Evolutionary conservation across 2,797 vertebrate genomes (phyloP), one percentile per base, ranked within the genome.

Genomic region (Thunnus albacares): DNA sequence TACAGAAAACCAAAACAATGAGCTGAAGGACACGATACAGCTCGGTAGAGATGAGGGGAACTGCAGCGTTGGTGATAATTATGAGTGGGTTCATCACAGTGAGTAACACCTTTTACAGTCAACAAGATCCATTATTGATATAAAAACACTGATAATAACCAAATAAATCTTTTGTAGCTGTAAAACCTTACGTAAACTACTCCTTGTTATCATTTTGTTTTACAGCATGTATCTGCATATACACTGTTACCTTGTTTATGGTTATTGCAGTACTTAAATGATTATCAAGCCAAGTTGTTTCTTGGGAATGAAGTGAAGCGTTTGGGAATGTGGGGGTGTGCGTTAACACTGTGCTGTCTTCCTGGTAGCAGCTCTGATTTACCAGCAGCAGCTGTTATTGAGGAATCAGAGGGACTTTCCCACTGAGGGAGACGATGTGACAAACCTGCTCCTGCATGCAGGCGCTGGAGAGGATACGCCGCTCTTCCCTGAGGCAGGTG

Each of bases 361-460:
- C 86, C 89, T 63, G 89, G 70, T 35, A 81, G 58, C 18, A 20
- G 6, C 47, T 2, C 14, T 28, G 22, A 49, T 80, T 91, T 88
- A 85, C 87, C 41, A 73, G 79, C 64, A 91, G 84, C 30, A 26
- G 22, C 3, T 28, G 5, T 66, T 70, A 26, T 67, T 47, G 57
- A 70, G 11, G 60, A 43, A 57, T 6, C 6, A 52, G 22, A 53
- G 78, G 85, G 83, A 82, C 58, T 89, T 88, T 84, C 85, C 87
- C 79, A 24, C 15, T 7, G 35, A 73, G 15, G 1, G 49, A 69
- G 51, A 24, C 4, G 3, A 3, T 8, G 45, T 17, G 11, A 87
- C 90, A 91, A 96, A 99, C 98, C 98, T 99, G 98, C 81, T 98
- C 96, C 75, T 97, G 96, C 93, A 96, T 96, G 93, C 96, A 97